These are phyloP conservation scores for Tringa solitaria DNA, from an alignment of 2,113 vertebrate genomes.

Conservation along the genomic window DNA sequence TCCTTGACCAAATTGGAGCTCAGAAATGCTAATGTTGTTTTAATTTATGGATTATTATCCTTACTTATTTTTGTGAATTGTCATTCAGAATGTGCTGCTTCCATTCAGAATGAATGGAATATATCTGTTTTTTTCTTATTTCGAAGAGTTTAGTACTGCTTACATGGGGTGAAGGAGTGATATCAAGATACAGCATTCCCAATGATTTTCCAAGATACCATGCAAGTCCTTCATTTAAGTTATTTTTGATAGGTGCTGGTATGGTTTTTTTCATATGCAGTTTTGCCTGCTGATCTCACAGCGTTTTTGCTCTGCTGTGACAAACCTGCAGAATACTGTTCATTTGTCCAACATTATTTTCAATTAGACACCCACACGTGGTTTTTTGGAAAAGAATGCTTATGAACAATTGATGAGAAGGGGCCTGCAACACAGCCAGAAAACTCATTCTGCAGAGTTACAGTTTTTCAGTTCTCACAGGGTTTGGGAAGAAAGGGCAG, in stretches of 20 bases:
- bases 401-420: neutral
- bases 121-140: neutral
- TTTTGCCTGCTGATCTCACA: neutral
- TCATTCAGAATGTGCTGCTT: neutral
- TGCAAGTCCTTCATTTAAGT: neutral
- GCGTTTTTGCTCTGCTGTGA: neutral
- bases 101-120: neutral
- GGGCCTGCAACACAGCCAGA: neutral
- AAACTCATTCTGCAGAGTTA: neutral
- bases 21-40: neutral
- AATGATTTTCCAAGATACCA: neutral
- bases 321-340: neutral
- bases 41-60: neutral
- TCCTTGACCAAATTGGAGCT: neutral
- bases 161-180: neutral
- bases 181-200: neutral
- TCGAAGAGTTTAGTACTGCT: neutral
- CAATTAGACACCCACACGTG: neutral
- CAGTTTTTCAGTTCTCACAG: neutral
- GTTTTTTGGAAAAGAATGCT: neutral
- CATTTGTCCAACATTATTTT: neutral
- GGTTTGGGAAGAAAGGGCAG: neutral
- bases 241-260: neutral
- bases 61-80: neutral
- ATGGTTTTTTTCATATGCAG: neutral